These are phyloP conservation scores for Cinclus mexicanus DNA, from an alignment of 2,113 vertebrate species.

Conservation along the genomic window DNA sequence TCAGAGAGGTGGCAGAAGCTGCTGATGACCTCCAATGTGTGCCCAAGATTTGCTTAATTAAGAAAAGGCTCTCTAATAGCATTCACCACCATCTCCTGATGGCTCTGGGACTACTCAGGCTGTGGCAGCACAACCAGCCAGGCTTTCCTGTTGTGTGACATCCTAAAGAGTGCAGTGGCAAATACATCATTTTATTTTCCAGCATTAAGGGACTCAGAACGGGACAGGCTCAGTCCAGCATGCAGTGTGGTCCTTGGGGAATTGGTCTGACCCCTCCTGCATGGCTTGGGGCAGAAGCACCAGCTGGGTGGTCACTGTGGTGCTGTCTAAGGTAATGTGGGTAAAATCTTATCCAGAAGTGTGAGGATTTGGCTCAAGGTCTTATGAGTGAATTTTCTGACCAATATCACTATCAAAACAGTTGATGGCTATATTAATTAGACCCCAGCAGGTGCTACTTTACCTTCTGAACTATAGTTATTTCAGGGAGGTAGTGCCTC, in stretches of 20 bases:
- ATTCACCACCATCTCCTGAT: not conserved
- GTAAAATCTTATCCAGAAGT: not conserved
- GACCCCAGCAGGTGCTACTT: not conserved
- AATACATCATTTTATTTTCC: not conserved
- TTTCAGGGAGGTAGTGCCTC: not conserved
- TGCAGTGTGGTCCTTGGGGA: accelerated
- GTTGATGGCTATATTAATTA: not conserved
- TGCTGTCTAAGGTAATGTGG: not conserved
- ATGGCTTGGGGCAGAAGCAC: accelerated
- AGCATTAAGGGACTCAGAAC: not conserved
- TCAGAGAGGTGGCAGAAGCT: not conserved
- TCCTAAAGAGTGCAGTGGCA: not conserved
- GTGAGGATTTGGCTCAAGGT: not conserved
- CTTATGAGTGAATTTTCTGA: not conserved
- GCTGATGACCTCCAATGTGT: not conserved
- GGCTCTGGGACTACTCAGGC: not conserved
- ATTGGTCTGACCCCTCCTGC: not conserved
- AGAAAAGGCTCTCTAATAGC: not conserved
- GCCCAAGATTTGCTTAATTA: not conserved
- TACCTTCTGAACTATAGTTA: not conserved
- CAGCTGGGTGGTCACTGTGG: not conserved
- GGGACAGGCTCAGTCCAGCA: not conserved
- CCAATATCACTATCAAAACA: not conserved
- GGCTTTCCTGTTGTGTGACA: not conserved
- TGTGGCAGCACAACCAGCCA: not conserved